Percentiles rank a stretch among this genome's conserved stretches.
Conservation (phyloP, 2,888 invertebrate genomes). For the Rotaria macrura region DNA sequence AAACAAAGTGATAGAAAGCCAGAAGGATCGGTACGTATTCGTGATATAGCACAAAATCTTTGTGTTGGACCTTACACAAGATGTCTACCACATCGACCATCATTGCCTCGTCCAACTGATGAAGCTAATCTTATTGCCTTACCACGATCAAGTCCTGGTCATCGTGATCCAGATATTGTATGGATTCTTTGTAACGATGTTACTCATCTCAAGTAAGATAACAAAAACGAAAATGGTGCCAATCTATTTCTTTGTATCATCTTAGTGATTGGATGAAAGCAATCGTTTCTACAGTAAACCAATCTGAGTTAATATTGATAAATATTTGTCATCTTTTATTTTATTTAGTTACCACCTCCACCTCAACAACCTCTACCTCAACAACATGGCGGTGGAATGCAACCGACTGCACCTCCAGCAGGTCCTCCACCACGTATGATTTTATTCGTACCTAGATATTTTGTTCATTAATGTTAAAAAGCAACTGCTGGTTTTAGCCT, state of each 20-base stretch:
- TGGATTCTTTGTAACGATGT: conserved; percentile 33
- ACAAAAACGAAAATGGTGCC: background rate
- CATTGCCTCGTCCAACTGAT: conserved; percentile 27
- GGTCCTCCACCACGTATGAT: conserved; percentile 21
- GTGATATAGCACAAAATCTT: conserved; percentile 26
- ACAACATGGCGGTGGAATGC: background rate
- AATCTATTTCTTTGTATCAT: background rate
- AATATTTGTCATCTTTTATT: background rate
- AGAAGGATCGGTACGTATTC: conserved; percentile 26
- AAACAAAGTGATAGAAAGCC: conserved; percentile 30
- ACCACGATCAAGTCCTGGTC: conserved; percentile 15
- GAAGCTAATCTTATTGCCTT: conserved; percentile 32
- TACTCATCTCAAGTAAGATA: conserved; percentile 29
- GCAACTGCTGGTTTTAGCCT: background rate
- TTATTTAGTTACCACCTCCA: conserved; percentile 24
- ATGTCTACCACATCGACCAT: conserved; percentile 29
- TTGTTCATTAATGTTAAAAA: background rate
- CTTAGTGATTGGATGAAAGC: conserved; percentile 34
- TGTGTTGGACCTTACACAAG: conserved; percentile 32
- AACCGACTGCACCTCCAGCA: background rate
- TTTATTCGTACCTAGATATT: background rate
- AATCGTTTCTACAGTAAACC: conserved; percentile 29
- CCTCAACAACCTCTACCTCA: conserved; percentile 23
- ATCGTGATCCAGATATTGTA: conserved; percentile 28
- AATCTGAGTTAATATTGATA: background rate